Conservation (phyloP, 23 tunicate genomes). For the Styela clava region DNA sequence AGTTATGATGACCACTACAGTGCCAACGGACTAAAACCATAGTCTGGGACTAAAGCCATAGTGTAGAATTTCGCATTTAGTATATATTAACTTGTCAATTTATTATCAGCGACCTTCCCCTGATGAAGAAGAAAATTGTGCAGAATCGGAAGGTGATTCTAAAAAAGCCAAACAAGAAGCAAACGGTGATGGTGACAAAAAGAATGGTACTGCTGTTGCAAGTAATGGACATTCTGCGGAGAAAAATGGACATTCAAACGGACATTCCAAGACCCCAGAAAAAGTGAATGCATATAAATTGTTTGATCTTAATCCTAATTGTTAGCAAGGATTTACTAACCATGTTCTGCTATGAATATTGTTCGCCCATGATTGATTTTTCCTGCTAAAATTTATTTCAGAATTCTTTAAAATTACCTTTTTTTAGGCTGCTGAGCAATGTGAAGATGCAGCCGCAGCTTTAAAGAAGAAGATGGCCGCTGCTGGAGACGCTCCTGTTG, state of each 20-base stretch:
- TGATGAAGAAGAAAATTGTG: background rate
- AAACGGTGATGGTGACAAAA: background rate
- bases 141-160: constrained; percentile 2
- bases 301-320: no score
- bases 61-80: no score
- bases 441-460: background rate
- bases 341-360: no score
- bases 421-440: background rate
- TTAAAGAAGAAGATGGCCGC: constrained; percentile 8
- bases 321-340: no score
- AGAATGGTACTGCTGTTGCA: background rate
- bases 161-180: constrained; percentile 8
- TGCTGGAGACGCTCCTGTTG: constrained; percentile 11
- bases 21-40: no score
- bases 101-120: constrained; percentile 5
- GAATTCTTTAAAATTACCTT: background rate
- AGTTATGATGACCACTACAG: no score
- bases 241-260: background rate
- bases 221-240: background rate
- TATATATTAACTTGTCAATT: no score
- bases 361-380: no score
- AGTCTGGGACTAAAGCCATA: no score
- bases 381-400: no score
- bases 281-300: no score
- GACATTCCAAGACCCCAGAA: constrained; percentile 12